These are phyloP conservation scores for Helostoma temminkii DNA, from an alignment of 2,797 vertebrate genomes.

Conservation along the genomic window DNA sequence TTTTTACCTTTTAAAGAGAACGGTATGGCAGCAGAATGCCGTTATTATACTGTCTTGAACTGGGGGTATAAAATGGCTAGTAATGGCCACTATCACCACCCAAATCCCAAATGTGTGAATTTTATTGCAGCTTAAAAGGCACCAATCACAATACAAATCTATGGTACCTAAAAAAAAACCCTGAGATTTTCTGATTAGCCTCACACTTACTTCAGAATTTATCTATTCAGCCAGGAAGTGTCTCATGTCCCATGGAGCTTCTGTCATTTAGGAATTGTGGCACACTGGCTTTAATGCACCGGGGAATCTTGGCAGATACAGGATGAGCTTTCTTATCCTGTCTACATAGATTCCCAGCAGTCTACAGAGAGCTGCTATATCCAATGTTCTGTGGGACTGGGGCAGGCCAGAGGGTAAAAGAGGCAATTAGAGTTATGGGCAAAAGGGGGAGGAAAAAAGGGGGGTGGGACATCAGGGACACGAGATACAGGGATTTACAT, in stretches of 20 bases:
- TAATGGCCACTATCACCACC: neutral
- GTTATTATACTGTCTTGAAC: neutral
- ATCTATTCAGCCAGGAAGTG: constrained; percentile 55
- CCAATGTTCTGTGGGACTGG: constrained; percentile 45
- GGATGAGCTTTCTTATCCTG: constrained; percentile 61
- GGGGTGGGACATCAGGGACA: constrained; percentile 50
- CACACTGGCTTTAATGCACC: constrained; percentile 65
- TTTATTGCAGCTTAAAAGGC: neutral
- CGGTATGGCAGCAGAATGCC: neutral
- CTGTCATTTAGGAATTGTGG: constrained; percentile 55
- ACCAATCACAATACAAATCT: constrained; percentile 19
- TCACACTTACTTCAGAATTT: constrained; percentile 57
- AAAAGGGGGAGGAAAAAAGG: constrained; percentile 29
- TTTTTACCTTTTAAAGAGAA: neutral
- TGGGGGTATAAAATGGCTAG: neutral
- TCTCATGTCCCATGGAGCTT: constrained; percentile 64
- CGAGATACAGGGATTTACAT: constrained; percentile 56
- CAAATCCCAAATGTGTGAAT: constrained; percentile 8
- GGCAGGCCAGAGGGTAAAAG: constrained; percentile 69
- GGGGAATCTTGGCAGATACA: constrained; percentile 51
- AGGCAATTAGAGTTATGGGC: constrained; percentile 73
- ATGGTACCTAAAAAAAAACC: constrained; percentile 12
- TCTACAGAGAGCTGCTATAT: constrained; percentile 67
- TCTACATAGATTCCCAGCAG: constrained; percentile 58
- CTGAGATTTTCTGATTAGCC: constrained; percentile 32